A percentile compares a stretch with the other conserved stretches of the same genome.
phyloP scores from a whole-genome alignment of 2,888 invertebrate genomes.

The Arge pagana region DNA sequence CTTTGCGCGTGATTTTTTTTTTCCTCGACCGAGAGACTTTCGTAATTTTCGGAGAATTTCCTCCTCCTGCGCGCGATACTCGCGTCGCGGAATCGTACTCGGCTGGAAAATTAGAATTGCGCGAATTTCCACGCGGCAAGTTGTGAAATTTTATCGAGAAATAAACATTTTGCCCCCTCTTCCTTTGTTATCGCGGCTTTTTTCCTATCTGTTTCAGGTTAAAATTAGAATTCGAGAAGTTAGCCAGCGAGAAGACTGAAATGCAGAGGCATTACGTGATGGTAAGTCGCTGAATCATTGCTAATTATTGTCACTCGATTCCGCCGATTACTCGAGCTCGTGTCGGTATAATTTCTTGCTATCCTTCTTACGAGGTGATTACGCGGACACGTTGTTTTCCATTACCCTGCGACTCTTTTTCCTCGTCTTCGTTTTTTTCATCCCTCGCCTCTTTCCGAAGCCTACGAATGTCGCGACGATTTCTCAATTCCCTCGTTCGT shows the following conservation, averaged over 20 bases:
- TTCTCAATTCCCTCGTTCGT: too few species aligned
- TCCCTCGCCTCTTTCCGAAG: too few species aligned
- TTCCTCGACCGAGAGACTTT: constrained; percentile 22
- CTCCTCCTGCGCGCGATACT: too few species aligned
- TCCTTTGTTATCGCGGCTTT: constrained; percentile 15
- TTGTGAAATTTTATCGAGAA: not conserved
- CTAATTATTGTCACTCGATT: constrained; percentile 4
- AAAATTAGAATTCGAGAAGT: constrained; percentile 96
- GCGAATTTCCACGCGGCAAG: constrained; percentile 18
- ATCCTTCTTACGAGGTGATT: too few species aligned
- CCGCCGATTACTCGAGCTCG: too few species aligned
- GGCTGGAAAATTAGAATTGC: constrained; percentile 25
- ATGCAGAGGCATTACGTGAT: constrained; percentile 99
- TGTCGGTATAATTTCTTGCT: too few species aligned
- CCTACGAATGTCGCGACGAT: too few species aligned
- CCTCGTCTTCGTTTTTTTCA: too few species aligned
- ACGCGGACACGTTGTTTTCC: too few species aligned
- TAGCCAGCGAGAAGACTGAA: constrained; percentile 97
- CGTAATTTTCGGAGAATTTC: not conserved
- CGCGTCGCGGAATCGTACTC: too few species aligned
- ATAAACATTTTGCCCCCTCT: constrained; percentile 25
- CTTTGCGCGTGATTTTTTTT: constrained; percentile 22
- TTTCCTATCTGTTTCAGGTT: constrained; percentile 69
- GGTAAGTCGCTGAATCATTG: constrained; percentile 67
- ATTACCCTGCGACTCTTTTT: too few species aligned